A percentile compares a stretch with the other conserved stretches of the same genome.
phyloP scores from a whole-genome alignment of 2,888 invertebrate species.

The Drosophila pegasa region DNA sequence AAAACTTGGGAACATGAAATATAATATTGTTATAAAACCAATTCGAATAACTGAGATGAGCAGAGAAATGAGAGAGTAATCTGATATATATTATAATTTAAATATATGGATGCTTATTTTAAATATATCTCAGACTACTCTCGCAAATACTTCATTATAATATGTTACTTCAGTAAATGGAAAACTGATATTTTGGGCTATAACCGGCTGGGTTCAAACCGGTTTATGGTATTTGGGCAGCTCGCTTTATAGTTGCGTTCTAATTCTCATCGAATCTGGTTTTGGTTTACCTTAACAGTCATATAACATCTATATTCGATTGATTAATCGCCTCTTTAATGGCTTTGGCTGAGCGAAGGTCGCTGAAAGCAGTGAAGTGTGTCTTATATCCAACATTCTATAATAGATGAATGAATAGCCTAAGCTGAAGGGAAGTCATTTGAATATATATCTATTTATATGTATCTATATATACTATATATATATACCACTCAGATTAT shows the following conservation, averaged over 20 bases:
- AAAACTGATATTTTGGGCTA: constrained; percentile 3
- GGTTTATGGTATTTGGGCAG: constrained; percentile 2
- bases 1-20: background rate
- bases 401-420: constrained; percentile 9
- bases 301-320: constrained; percentile 5
- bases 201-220: constrained; percentile 5
- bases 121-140: background rate
- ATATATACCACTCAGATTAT: constrained; percentile 17
- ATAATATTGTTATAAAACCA: constrained; percentile 3
- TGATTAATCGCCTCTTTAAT: constrained; percentile 6
- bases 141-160: background rate
- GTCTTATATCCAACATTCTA: constrained; percentile 1
- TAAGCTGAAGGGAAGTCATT: background rate
- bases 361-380: constrained; percentile 8
- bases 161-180: background rate
- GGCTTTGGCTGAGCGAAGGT: background rate
- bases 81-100: background rate
- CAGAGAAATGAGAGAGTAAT: background rate
- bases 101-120: background rate
- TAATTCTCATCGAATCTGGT: constrained; percentile 12
- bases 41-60: background rate
- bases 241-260: constrained; percentile 3
- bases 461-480: background rate
- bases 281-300: background rate
- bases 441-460: background rate